phyloP scores from a whole-genome alignment of 1,140 invertebrate genomes.

The Cotesia vestalis region DNA sequence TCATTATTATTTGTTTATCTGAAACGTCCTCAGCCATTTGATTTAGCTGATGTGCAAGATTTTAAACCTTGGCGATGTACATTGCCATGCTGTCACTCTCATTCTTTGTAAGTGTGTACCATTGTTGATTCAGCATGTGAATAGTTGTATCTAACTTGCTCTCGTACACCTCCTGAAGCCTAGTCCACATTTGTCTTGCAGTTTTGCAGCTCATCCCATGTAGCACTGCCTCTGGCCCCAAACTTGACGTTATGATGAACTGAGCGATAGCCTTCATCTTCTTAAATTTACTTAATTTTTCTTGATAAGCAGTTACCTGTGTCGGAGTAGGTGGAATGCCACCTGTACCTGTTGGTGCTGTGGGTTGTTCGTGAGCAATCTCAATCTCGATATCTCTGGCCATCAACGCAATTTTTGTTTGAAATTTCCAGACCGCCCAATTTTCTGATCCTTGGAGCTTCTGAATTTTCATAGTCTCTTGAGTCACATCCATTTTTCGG shows the following conservation, averaged over 20 bases:
- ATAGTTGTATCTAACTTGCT: conserved; percentile 38
- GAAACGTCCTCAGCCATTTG: conserved; percentile 45
- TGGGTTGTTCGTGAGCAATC: background rate
- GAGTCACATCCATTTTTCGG: background rate
- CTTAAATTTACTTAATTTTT: conserved; percentile 31
- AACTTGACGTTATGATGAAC: conserved; percentile 44
- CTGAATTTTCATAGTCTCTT: conserved; percentile 27
- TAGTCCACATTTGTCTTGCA: conserved; percentile 46
- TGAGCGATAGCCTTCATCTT: conserved; percentile 41
- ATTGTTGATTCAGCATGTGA: conserved; percentile 40
- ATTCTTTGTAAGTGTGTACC: conserved; percentile 36
- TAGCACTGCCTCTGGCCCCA: conserved; percentile 44
- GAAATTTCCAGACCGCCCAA: conserved; percentile 45
- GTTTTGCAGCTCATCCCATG: conserved; percentile 49
- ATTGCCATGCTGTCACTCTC: conserved; percentile 40
- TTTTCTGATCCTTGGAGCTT: conserved; percentile 37
- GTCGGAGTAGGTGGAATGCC: background rate
- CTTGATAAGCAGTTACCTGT: background rate
- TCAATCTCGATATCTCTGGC: conserved; percentile 27
- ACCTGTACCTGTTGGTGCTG: background rate
- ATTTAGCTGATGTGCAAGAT: conserved; percentile 45
- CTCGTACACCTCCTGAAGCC: conserved; percentile 43
- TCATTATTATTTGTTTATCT: conserved; percentile 50
- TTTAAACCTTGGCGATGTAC: conserved; percentile 46
- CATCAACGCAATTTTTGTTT: conserved; percentile 34